These are phyloP conservation scores for Saccopteryx bilineata DNA, from an alignment of 2,113 vertebrate species.

Conservation along the genomic window DNA sequence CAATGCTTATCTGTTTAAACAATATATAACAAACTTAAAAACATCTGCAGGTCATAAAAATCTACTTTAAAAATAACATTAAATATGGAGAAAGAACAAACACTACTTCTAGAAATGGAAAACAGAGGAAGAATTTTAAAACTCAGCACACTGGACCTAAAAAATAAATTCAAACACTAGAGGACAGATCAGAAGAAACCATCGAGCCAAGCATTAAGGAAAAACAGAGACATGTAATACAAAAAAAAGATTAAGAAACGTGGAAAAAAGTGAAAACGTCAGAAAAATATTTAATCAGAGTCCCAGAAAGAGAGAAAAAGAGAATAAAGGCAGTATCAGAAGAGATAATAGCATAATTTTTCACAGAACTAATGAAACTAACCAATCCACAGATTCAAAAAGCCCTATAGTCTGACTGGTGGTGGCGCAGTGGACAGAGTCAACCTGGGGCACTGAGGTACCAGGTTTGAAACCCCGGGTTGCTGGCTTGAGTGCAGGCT, in stretches of 20 bases:
- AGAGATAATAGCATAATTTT: neutral
- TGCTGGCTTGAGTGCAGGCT: too few relatives aligned
- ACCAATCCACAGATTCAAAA: neutral
- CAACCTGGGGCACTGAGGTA: too few relatives aligned
- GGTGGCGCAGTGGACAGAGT: too few relatives aligned
- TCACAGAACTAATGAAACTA: neutral
- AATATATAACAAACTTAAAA: neutral
- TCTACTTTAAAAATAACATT: neutral
- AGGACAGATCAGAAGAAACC: neutral
- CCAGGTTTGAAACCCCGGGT: too few relatives aligned
- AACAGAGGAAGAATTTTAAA: neutral
- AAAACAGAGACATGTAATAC: neutral
- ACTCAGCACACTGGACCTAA: neutral
- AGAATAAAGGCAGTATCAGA: neutral
- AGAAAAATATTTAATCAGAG: neutral
- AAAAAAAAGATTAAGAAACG: conserved; percentile 15
- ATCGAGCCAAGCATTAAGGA: conserved; percentile 8
- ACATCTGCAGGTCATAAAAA: neutral
- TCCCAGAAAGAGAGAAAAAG: neutral
- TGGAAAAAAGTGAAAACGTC: neutral
- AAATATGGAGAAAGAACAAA: conserved; percentile 23
- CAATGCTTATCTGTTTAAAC: neutral
- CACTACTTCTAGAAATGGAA: neutral
- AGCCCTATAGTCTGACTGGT: neutral
- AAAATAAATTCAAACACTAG: neutral